Evolutionary conservation across 2,113 vertebrate genomes (phyloP).

Genomic region (Cebus imitator): DNA sequence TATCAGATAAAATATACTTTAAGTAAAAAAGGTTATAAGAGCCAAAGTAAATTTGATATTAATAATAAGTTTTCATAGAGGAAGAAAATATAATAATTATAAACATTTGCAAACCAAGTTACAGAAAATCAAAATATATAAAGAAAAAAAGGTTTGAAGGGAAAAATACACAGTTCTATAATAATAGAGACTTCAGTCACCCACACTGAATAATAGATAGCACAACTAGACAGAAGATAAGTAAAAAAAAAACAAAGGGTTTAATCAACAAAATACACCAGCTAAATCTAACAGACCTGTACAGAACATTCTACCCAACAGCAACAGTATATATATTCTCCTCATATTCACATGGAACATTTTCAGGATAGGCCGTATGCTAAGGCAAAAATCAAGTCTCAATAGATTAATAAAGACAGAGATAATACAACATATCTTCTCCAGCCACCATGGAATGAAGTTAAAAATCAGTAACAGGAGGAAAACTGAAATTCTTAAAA

Average conservation of each 20-base stretch:
- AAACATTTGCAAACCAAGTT: not conserved
- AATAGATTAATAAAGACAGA: not conserved
- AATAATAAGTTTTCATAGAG: not conserved
- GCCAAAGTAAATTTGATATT: not conserved
- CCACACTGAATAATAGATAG: not conserved
- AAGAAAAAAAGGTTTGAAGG: not conserved
- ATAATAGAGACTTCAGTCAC: not conserved
- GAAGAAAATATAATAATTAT: not conserved
- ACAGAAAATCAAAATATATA: not conserved
- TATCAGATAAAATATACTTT: not conserved
- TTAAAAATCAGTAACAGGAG: not conserved
- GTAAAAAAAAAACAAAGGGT: not conserved
- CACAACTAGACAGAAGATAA: not conserved
- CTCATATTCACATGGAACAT: no score
- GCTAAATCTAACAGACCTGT: no score
- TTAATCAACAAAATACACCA: not conserved
- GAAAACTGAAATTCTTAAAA: not conserved
- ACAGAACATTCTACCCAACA: no score
- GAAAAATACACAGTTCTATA: not conserved
- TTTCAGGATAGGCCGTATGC: accelerated
- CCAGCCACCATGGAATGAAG: not conserved
- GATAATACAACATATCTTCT: not conserved
- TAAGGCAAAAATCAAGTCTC: not conserved
- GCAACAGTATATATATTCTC: not conserved
- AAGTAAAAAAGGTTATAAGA: not conserved